A percentile compares a stretch with the other conserved stretches of the same genome.
Conservation (phyloP, 2,888 invertebrate species). For the Standfussiana lucernea region DNA sequence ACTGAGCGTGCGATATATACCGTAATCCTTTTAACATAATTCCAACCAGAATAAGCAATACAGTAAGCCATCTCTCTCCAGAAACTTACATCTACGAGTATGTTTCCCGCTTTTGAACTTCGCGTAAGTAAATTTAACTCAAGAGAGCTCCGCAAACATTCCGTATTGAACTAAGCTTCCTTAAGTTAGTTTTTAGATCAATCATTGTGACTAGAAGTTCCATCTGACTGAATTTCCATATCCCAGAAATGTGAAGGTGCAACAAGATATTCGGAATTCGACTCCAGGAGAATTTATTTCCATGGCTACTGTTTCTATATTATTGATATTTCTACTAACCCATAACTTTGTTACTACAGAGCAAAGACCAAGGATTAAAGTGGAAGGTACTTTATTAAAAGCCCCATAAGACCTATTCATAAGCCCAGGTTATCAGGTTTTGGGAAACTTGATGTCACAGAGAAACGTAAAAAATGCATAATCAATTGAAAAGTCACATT, state of each 20-base stretch:
- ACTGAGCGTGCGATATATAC: no score
- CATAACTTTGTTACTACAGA: neutral
- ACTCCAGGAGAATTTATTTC: slow-evolving; percentile 19
- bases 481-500: no score
- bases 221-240: slow-evolving; percentile 39
- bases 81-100: slow-evolving; percentile 23
- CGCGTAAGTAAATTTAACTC: slow-evolving; percentile 49
- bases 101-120: slow-evolving; percentile 46
- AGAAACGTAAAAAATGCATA: no score
- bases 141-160: slow-evolving; percentile 50
- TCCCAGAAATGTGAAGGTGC: slow-evolving; percentile 24
- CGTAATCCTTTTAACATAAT: neutral
- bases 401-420: no score
- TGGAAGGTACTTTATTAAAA: neutral
- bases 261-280: neutral
- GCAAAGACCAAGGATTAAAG: neutral
- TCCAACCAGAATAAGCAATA: slow-evolving; percentile 5
- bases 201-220: slow-evolving; percentile 58
- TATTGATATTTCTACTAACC: neutral
- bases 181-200: slow-evolving; percentile 58
- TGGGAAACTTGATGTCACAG: neutral
- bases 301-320: neutral
- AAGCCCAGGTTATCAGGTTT: no score
- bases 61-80: slow-evolving; percentile 23
- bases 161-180: slow-evolving; percentile 55